Evolutionary conservation across 2,797 vertebrate genomes (phyloP), one percentile per base, ranked within the genome.

Genomic region (Sebastes iracundus): DNA sequence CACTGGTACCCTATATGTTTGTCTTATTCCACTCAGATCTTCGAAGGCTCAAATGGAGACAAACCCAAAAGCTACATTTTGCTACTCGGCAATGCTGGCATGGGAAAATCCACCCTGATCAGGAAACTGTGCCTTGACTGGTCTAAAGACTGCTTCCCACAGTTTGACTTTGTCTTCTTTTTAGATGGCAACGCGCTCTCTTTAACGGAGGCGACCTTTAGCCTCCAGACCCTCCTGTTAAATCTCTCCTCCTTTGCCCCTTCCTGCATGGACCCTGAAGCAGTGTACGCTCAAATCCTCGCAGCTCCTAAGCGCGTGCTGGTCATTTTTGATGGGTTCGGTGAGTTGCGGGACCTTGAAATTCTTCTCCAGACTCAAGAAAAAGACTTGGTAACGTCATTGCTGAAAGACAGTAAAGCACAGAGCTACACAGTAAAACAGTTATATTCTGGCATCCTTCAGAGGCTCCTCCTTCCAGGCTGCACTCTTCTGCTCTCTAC

Each of bases 111-210:
- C 60, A 94, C 94, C 3, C 94, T 97, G 28, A 91, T 96, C 63
- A 96, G 85, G 84, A 96, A 95, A 22, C 92, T 98, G 83, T 97
- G 97, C 78, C 88, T 94, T 4, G 97, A 98, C 83, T 99, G 98
- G 98, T 95, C 97, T 23, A 61, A 65, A 0, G 96, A 96, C 68
- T 80, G 82, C 72, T 85, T 97, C 72, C 93, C 95, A 1, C 95
- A 97, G n/a, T 99, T 97, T 79, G 96, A 97, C 88, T 97, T 98
- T 67, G 92, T 97, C 32, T 98, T 99, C 92, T 68, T 95, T 46
- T 74, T 98, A 64, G 96, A 98, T 13, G 96, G 96, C 79, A 96
- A 93, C 83, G 79, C 89, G 3, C 81, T 97, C 82, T 93, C 94
- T 77, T 80, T 91, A 6, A 90, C 86, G 0, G 92, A 94, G 46